These are phyloP conservation scores for Mechanitis messenoides DNA, from an alignment of 2,888 invertebrate genomes.

Conservation along the genomic window DNA sequence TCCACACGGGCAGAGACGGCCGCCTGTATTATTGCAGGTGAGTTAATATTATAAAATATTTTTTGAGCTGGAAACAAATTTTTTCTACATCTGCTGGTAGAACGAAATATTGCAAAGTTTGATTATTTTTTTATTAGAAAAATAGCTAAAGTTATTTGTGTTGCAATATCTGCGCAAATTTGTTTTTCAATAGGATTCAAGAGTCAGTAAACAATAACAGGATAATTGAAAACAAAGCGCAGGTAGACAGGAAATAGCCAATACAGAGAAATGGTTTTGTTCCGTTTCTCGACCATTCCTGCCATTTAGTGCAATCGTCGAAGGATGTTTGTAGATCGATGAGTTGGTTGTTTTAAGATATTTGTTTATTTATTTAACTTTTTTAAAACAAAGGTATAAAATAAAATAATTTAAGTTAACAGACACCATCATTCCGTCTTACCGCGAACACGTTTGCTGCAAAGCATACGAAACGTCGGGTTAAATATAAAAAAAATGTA, in stretches of 20 bases:
- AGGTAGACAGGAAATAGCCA: conserved; percentile 21
- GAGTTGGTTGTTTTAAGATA: conserved; percentile 11
- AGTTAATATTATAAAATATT: conserved; percentile 52
- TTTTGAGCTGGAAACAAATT: background rate
- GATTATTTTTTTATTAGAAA: background rate
- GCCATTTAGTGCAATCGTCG: conserved; percentile 17
- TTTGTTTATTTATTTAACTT: no score
- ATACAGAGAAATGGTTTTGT: conserved; percentile 24
- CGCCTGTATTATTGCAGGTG: conserved; percentile 95
- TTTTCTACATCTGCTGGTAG: background rate
- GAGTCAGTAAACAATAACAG: conserved; percentile 22
- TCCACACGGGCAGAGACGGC: conserved; percentile 86
- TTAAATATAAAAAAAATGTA: no score
- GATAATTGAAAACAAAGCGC: conserved; percentile 17
- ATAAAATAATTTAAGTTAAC: no score
- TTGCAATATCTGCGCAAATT: background rate
- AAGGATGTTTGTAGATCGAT: conserved; percentile 21
- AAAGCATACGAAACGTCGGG: no score
- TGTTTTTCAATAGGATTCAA: conserved; percentile 13
- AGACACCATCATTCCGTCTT: no score
- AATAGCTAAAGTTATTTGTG: background rate
- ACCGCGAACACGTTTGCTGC: no score
- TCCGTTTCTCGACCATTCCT: conserved; percentile 24
- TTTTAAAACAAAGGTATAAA: no score
- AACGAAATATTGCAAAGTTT: no score